A percentile compares a stretch with the other conserved stretches of the same genome.
phyloP scores from a whole-genome alignment of 1,140 invertebrate genomes.

The Ceratitis capitata region DNA sequence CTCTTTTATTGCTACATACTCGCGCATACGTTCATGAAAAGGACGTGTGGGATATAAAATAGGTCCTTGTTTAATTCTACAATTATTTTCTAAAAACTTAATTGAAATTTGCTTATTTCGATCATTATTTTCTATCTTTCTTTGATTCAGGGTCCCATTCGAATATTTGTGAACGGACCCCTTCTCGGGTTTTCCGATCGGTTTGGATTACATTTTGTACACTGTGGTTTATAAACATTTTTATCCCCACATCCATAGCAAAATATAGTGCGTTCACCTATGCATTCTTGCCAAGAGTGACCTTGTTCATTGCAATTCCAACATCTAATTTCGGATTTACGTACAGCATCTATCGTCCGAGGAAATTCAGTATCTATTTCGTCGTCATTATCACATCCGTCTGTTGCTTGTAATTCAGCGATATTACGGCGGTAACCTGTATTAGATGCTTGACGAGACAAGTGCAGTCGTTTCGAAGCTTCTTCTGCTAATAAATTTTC shows the following conservation, averaged over 20 bases:
- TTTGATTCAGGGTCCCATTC: too few species aligned
- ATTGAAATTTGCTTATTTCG: too few species aligned
- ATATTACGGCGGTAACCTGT: not conserved
- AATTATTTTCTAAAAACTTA: too few species aligned
- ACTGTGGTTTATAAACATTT: not conserved
- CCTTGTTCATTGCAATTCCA: conserved; percentile 19
- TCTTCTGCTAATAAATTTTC: conserved; percentile 16
- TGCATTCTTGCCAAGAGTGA: not conserved
- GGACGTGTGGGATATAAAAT: too few species aligned
- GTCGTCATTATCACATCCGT: not conserved
- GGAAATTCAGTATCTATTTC: not conserved
- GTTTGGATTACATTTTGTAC: not conserved
- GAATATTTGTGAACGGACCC: too few species aligned
- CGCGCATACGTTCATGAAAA: too few species aligned
- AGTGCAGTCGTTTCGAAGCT: not conserved
- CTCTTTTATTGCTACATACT: too few species aligned
- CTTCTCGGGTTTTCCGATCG: not conserved
- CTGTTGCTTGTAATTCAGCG: not conserved
- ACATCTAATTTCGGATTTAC: not conserved
- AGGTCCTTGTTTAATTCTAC: too few species aligned
- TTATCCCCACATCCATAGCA: not conserved
- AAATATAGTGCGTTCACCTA: not conserved
- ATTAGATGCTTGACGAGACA: not conserved
- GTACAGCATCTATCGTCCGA: not conserved
- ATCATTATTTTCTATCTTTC: too few species aligned